Conservation (phyloP, 2,888 invertebrate genomes). For the Drosophila kokeensis region DNA sequence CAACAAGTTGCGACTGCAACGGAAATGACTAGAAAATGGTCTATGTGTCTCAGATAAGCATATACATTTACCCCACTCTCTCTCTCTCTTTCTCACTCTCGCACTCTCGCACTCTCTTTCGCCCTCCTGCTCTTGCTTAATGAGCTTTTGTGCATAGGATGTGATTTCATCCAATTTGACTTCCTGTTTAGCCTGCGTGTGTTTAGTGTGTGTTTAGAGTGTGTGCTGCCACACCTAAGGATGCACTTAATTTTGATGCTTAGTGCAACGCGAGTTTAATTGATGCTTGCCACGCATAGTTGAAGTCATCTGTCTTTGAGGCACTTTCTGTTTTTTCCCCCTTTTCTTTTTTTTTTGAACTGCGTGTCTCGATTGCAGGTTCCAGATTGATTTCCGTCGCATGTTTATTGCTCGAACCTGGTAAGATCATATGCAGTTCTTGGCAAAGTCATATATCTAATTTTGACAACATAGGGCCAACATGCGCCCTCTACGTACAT, state of each 20-base stretch:
- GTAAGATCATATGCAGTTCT: conserved; percentile 57
- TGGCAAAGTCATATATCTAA: conserved; percentile 33
- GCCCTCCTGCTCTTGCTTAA: conserved; percentile 39
- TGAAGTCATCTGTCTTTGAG: conserved; percentile 23
- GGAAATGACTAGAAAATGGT: conserved; percentile 67
- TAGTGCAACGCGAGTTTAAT: conserved; percentile 19
- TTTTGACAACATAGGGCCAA: conserved; percentile 10
- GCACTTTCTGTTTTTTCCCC: conserved; percentile 16
- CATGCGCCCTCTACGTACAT: not conserved
- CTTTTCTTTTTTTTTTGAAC: not conserved
- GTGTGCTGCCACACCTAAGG: conserved; percentile 50
- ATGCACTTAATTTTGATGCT: conserved; percentile 58
- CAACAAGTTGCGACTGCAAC: conserved; percentile 59
- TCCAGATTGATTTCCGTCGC: conserved; percentile 8
- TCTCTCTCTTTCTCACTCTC: not conserved
- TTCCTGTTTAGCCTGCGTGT: conserved; percentile 57
- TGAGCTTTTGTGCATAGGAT: conserved; percentile 63
- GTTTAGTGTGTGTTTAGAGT: conserved; percentile 7
- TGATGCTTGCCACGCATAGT: conserved; percentile 35
- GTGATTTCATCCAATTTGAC: conserved; percentile 66
- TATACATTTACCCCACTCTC: conserved; percentile 12
- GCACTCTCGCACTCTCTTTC: not conserved
- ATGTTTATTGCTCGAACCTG: conserved; percentile 2
- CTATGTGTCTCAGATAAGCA: conserved; percentile 35
- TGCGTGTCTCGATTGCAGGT: conserved; percentile 7